Conservation (phyloP, 1,140 invertebrate species). For the Diuraphis noxia region DNA sequence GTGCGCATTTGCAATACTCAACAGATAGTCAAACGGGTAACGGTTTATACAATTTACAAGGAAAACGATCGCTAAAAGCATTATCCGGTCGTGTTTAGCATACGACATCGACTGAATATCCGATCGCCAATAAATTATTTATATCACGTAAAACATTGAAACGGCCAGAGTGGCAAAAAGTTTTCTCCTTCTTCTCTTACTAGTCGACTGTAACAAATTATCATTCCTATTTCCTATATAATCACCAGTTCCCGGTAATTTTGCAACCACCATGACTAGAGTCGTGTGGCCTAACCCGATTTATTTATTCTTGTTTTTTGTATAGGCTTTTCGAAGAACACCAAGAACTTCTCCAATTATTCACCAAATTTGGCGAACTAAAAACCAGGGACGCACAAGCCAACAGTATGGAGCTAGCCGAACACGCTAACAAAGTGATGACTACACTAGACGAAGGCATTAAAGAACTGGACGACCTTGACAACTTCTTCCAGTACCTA, state of each 20-base stretch:
- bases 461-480: conserved; percentile 79
- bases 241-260: not conserved
- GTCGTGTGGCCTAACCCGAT: not conserved
- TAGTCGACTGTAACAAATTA: not conserved
- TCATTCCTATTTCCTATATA: not conserved
- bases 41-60: not conserved
- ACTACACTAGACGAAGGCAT: conserved; percentile 83
- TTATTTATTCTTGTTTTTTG: conserved; percentile 27
- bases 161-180: not conserved
- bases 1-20: conserved; percentile 3
- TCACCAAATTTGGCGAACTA: conserved; percentile 78
- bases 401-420: conserved; percentile 77
- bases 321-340: conserved; percentile 86
- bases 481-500: conserved; percentile 80
- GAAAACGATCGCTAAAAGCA: conserved; percentile 18
- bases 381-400: conserved; percentile 80
- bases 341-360: conserved; percentile 76
- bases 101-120: not conserved
- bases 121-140: conserved; percentile 2
- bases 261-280: not conserved
- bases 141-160: conserved; percentile 36
- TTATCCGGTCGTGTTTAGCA: conserved; percentile 20
- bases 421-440: conserved; percentile 89
- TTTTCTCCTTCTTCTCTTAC: not conserved
- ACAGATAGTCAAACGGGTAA: not conserved